phyloP scores from a whole-genome alignment of 2,113 vertebrate species.

The Boulengeromyrus knoepffleri region DNA sequence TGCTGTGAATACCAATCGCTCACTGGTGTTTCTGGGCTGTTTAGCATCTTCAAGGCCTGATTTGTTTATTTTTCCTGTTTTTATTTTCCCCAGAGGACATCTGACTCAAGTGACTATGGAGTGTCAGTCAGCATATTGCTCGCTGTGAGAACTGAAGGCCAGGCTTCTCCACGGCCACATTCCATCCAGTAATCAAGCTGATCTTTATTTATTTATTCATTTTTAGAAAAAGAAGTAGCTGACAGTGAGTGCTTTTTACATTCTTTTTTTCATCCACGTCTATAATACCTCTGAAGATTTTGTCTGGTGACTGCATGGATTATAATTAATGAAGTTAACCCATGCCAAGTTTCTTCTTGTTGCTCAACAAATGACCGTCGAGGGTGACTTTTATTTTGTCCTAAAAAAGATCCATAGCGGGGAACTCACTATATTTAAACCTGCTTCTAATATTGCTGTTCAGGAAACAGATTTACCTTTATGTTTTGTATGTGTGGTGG shows the following conservation, averaged over 20 bases:
- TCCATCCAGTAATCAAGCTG: background rate
- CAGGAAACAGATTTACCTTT: background rate
- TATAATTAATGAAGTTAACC: background rate
- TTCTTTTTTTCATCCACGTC: background rate
- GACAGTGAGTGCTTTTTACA: background rate
- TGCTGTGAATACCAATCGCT: background rate
- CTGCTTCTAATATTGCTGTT: background rate
- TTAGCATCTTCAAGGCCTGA: background rate
- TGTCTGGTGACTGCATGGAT: constrained; percentile 5
- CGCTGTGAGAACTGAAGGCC: background rate
- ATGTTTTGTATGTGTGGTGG: background rate
- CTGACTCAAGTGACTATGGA: background rate
- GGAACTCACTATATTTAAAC: background rate
- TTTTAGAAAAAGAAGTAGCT: background rate
- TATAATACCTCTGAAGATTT: background rate
- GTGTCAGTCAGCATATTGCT: background rate
- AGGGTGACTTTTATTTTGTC: background rate
- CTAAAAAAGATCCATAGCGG: background rate
- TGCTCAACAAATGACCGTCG: background rate
- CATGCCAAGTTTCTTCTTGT: background rate
- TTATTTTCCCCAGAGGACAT: background rate
- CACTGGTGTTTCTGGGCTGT: background rate
- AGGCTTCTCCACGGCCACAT: background rate
- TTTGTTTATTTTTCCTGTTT: background rate
- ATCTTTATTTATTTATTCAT: background rate